phyloP scores from a whole-genome alignment of 2,888 invertebrate genomes.

The Cacoxenus indagator region DNA sequence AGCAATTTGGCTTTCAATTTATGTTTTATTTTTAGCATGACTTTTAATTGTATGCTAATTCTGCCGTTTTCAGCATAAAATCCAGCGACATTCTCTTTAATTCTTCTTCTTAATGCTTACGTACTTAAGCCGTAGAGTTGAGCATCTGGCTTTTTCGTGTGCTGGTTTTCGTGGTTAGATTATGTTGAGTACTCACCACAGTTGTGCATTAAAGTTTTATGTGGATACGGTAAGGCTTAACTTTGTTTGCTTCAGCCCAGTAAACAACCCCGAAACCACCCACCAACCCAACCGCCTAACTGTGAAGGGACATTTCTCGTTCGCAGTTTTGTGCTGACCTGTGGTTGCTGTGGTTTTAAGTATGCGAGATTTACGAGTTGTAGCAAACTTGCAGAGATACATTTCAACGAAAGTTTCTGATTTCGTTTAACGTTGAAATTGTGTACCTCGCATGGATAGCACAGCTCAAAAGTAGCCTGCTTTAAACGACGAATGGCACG shows the following conservation, averaged over 20 bases:
- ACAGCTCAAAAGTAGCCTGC: too few species aligned
- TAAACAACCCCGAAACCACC: too few species aligned
- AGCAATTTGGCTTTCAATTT: conserved; percentile 4
- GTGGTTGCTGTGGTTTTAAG: not conserved
- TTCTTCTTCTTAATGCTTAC: not conserved
- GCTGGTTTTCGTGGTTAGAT: too few species aligned
- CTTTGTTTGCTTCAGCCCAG: too few species aligned
- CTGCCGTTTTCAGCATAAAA: conserved; percentile 2
- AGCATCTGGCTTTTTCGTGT: too few species aligned
- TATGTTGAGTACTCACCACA: too few species aligned
- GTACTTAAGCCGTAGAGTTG: not conserved
- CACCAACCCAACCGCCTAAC: too few species aligned
- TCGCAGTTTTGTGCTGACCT: not conserved
- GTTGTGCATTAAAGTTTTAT: too few species aligned
- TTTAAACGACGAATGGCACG: too few species aligned
- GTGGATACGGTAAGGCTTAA: too few species aligned
- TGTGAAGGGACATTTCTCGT: too few species aligned
- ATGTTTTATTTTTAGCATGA: conserved; percentile 28
- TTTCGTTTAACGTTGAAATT: not conserved
- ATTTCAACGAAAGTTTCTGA: not conserved
- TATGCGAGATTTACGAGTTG: not conserved
- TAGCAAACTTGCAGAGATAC: not conserved
- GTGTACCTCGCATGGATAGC: too few species aligned
- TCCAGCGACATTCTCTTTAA: not conserved
- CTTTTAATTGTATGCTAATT: conserved; percentile 30